Evolutionary conservation across 1,140 invertebrate species (phyloP), one percentile per base, ranked within the genome.

Genomic region (Asobara japonica): DNA sequence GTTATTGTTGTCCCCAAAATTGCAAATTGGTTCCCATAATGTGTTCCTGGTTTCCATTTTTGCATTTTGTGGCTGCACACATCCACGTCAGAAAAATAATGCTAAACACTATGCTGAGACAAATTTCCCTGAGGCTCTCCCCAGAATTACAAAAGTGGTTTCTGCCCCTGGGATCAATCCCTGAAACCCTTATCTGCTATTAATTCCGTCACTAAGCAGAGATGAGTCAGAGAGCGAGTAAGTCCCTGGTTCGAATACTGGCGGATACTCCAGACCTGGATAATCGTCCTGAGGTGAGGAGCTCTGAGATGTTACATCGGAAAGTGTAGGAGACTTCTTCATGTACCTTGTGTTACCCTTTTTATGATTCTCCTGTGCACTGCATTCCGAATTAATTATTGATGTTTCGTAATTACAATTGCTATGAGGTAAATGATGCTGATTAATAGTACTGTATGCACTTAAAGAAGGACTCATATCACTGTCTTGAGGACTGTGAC

Each of bases 181-280:
- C n/a, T n/a, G n/a, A n/a, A n/a, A n/a, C n/a, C n/a, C n/a, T n/a
- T n/a, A n/a, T n/a, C n/a, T n/a, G n/a, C n/a, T n/a, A n/a, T n/a
- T n/a, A n/a, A n/a, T n/a, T n/a, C n/a, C n/a, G n/a, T 33, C 31
- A 33, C 74, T 77, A 8, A 83, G 51, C 18, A 85, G 65, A 0
- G 84, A 85, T 27, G 89, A 88, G 83, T 90, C 88, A 8, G 90
- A 89, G 38, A 94, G 88, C 71, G 92, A 92, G 84, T 95, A 95
- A 0, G 92, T 94, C 80, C 93, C 93, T 0, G 94, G 90, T 84
- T 94, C 92, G 84, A 95, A 95, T 51, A 94, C 92, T 33, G 94
- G 93, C 10, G 94, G 94, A 82, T 94, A 95, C 84, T 94, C 92
- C 80, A 95, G 88, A 76, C 93, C 93, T 38, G 93, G 92, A 85